These are phyloP conservation scores for Drosophila neotestacea DNA, from an alignment of 2,888 invertebrate genomes.

Conservation along the genomic window DNA sequence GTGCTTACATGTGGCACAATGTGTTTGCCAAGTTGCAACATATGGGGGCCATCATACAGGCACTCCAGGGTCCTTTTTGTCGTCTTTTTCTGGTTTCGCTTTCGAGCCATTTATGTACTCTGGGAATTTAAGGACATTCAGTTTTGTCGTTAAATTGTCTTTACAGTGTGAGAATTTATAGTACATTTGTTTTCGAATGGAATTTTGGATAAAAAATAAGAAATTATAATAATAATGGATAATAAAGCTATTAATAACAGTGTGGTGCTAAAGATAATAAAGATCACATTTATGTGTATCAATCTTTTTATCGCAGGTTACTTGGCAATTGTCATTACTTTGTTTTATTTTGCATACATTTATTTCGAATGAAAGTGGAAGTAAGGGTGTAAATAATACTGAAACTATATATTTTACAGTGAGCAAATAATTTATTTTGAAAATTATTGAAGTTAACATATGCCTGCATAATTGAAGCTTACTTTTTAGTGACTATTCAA, in stretches of 20 bases:
- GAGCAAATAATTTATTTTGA: background rate
- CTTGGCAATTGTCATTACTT: too few species aligned
- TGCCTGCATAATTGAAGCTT: background rate
- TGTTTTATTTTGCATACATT: background rate
- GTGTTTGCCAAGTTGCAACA: conserved; percentile 51
- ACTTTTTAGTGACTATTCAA: conserved; percentile 36
- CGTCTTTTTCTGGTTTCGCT: conserved; percentile 12
- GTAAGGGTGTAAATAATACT: background rate
- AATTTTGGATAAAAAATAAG: background rate
- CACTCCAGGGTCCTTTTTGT: conserved; percentile 12
- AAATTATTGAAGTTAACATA: too few species aligned
- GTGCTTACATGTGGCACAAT: conserved; percentile 64
- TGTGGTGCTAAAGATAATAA: background rate
- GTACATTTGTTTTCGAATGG: conserved; percentile 7
- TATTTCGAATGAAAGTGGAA: background rate
- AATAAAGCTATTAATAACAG: conserved; percentile 4
- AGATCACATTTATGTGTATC: too few species aligned
- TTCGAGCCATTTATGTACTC: conserved; percentile 24
- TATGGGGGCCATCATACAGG: conserved; percentile 43
- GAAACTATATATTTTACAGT: background rate
- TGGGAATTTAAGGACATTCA: conserved; percentile 10
- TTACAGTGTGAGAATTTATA: conserved; percentile 9
- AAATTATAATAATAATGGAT: background rate
- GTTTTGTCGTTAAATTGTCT: conserved; percentile 19
- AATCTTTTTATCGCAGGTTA: too few species aligned